Conservation (phyloP, 2,797 vertebrate genomes). For the Sebastes kiyomatsui region DNA sequence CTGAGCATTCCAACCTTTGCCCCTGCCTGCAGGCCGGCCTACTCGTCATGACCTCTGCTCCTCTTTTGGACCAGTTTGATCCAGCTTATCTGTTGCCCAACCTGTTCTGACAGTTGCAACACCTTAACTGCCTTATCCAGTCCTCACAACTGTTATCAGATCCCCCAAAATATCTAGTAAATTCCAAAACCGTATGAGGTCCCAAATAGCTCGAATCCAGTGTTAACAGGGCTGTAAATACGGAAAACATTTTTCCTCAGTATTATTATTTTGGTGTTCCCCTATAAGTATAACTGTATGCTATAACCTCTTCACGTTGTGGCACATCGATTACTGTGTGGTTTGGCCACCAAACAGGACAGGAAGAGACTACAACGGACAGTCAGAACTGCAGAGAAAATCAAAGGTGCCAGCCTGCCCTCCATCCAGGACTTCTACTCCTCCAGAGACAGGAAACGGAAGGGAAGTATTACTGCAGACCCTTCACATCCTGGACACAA, state of each 20-base stretch:
- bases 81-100: background rate
- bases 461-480: background rate
- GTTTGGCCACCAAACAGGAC: background rate
- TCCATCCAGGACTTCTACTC: background rate
- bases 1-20: slow-evolving; percentile 9
- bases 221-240: background rate
- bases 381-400: background rate
- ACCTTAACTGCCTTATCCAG: background rate
- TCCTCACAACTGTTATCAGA: background rate
- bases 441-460: background rate
- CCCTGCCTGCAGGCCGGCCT: background rate
- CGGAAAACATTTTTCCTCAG: background rate
- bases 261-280: background rate
- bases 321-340: background rate
- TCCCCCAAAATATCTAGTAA: background rate
- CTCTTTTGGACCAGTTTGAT: background rate
- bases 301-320: background rate
- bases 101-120: background rate
- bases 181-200: background rate
- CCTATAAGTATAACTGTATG: background rate
- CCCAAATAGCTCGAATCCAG: background rate
- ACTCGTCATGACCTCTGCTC: background rate
- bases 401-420: background rate
- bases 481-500: too few species aligned
- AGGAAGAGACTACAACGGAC: background rate